Base-by-base conservation (phyloP, 2,113 vertebrate species). In the Mormyrus iriodes region DNA sequence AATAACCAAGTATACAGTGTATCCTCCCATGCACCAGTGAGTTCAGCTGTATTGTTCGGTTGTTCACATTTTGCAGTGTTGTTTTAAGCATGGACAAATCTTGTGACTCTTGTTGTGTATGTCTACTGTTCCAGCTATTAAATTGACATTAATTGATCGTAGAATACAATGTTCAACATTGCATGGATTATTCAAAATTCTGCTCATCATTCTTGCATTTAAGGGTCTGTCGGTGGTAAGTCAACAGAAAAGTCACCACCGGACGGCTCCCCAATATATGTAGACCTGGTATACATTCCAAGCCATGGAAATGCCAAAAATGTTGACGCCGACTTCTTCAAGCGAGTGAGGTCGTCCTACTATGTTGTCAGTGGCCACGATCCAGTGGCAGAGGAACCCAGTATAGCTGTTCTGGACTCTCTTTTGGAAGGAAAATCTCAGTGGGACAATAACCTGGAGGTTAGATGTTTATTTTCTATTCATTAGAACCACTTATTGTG, bases 221-320 rank as follows among this genome's bases (percentile, higher is more conserved):
- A 94, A 98, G 97, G 96, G 91, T 92, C 96, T 88, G 96, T 95
- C 79, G 93, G 92, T 92, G 96, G 92, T 88, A 99, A 99, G 89
- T 91, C 90, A 7, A 94, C 96, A 89, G 96, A 97, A 89, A 99
- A 99, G 89, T 91, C 89, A 4, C 94, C 96, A 89, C 96, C 97
- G 89, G 97, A 95, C 17, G 97, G 97, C 84, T 97, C 98, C 88
- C 97, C 98, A 0, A 95, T 98, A 92, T 99, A 98, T 92, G 95
- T 99, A 95, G 98, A 99, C 93, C 95, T 99, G 94, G 98, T 99
- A 86, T 99, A 99, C 91, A 97, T 99, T 92, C 98, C 98, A 49
- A 99, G 98, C 93, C 98, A 99, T 93, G 98, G 98, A 96, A 99
- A 96, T 2, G 97, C 96, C 91, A 99, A 99, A 95, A 99, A 98